These are phyloP conservation scores for Eurytoma californica DNA, from an alignment of 2,888 invertebrate genomes.

Conservation along the genomic window DNA sequence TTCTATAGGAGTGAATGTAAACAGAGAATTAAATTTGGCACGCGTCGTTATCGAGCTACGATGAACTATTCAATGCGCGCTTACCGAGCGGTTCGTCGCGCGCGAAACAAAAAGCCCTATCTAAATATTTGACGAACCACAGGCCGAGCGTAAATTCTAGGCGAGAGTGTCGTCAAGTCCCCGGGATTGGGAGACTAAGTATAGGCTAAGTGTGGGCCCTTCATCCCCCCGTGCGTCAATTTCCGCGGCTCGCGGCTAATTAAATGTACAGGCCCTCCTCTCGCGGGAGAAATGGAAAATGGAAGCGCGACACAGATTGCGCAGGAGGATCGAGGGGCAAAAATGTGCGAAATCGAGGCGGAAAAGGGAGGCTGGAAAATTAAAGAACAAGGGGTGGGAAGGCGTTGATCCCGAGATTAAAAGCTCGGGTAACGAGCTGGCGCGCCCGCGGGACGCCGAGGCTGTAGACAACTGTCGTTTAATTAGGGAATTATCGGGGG, in stretches of 20 bases:
- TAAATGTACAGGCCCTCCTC: conserved; percentile 7
- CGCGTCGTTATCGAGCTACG: no score
- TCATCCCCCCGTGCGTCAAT: neutral
- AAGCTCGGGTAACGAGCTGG: conserved; percentile 36
- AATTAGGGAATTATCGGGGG: conserved; percentile 52
- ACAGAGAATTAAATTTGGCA: no score
- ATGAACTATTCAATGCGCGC: no score
- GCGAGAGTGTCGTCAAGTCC: no score
- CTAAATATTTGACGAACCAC: no score
- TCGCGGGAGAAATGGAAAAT: neutral
- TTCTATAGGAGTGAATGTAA: no score
- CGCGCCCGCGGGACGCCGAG: conserved; percentile 26
- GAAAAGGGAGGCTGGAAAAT: conserved; percentile 26
- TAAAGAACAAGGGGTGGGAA: conserved; percentile 32
- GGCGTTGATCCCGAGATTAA: conserved; percentile 46
- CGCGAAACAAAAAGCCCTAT: no score
- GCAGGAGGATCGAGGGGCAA: neutral
- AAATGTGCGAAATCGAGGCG: neutral
- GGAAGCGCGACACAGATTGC: neutral
- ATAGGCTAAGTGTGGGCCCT: neutral
- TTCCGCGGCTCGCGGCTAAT: conserved; percentile 19
- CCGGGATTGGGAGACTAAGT: no score
- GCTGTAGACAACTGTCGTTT: conserved; percentile 45
- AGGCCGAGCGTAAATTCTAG: neutral
- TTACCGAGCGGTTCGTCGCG: no score